A percentile compares a stretch with the other conserved stretches of the same genome.
phyloP scores from a whole-genome alignment of 2,113 vertebrate genomes.

The Papio anubis region DNA sequence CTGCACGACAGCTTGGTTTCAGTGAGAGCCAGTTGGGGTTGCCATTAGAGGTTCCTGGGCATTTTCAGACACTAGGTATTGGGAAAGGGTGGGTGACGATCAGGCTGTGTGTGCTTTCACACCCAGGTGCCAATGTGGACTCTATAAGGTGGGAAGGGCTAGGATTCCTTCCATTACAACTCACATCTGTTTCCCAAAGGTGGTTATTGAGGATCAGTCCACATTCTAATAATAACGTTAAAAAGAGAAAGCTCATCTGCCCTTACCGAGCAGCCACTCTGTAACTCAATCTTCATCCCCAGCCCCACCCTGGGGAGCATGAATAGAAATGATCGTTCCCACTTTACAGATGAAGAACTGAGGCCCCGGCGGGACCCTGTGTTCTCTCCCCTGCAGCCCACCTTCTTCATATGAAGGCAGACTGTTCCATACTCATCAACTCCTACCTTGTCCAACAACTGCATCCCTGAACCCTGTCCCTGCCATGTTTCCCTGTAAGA shows the following conservation, averaged over 20 bases:
- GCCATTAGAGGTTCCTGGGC: background rate
- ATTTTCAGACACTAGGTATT: background rate
- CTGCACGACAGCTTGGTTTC: fast-evolving
- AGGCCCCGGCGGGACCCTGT: fast-evolving
- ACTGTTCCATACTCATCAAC: background rate
- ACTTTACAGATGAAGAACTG: background rate
- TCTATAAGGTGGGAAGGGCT: background rate
- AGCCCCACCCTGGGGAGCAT: fast-evolving
- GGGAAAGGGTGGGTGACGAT: no score
- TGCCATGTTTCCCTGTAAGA: fast-evolving
- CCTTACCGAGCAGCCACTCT: background rate
- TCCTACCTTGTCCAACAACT: background rate
- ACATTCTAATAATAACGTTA: background rate
- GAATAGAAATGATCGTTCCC: background rate
- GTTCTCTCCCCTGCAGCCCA: background rate
- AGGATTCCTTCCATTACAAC: background rate
- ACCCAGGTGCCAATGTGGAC: background rate
- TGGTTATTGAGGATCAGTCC: background rate
- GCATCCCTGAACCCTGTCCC: background rate
- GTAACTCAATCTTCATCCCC: background rate
- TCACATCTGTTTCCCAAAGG: background rate
- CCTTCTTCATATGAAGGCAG: background rate
- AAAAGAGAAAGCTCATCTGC: background rate
- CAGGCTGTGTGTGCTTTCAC: background rate
- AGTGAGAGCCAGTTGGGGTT: background rate